Conservation (phyloP, 2,797 vertebrate species). For the Crotalus adamanteus region DNA sequence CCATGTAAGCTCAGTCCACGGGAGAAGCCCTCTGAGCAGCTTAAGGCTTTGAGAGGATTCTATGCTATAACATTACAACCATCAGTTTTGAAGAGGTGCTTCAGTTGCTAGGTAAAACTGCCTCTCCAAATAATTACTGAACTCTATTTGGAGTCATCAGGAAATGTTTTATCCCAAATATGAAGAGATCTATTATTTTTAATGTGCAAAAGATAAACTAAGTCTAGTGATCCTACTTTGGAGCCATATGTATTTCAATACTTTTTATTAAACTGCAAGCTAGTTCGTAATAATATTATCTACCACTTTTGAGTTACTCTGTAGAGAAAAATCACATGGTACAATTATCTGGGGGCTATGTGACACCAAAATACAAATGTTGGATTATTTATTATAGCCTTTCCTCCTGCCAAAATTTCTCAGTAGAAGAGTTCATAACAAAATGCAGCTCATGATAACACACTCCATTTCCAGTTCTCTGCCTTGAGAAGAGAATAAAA, state of each 20-base stretch:
- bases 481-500: background rate
- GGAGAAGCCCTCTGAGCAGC: background rate
- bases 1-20: background rate
- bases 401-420: background rate
- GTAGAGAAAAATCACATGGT: background rate
- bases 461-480: background rate
- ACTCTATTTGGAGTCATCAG: background rate
- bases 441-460: background rate
- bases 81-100: background rate
- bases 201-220: background rate
- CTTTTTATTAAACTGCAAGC: constrained; percentile 17
- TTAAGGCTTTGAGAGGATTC: background rate
- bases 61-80: background rate
- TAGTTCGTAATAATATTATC: background rate
- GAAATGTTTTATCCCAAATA: background rate
- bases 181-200: background rate
- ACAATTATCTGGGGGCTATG: background rate
- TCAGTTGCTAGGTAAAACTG: background rate
- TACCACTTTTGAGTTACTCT: background rate
- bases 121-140: background rate
- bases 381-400: background rate
- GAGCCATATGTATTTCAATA: background rate
- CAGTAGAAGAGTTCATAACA: background rate
- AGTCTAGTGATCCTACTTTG: constrained; percentile 2
- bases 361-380: background rate